Conservation (phyloP, 30 jellyfish, hydroid and myxozoan species). For the Hydractinia echinata region DNA sequence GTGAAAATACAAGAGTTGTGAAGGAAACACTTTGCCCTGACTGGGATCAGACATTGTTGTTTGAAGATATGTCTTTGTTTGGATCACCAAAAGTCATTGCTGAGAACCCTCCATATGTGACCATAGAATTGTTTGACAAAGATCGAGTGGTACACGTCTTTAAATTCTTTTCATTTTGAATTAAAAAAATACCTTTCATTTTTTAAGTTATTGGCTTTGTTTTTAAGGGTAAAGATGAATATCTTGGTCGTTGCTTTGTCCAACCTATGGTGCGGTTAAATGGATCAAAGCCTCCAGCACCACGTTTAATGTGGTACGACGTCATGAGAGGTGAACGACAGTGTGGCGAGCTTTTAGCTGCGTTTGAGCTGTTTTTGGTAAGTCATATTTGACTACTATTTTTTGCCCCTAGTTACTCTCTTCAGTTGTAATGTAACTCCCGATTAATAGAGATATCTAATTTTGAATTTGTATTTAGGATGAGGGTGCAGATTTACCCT, state of each 20-base stretch:
- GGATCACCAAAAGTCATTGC: constrained; percentile 70
- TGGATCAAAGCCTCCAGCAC: constrained; percentile 94
- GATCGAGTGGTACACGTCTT: constrained; percentile 72
- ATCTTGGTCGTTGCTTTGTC: constrained; percentile 74
- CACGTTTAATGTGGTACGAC: constrained; percentile 81
- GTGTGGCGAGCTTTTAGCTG: constrained; percentile 89
- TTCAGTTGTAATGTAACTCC: background rate
- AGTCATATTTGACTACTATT: constrained; percentile 7
- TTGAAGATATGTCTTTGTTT: constrained; percentile 74
- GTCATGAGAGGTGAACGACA: constrained; percentile 73
- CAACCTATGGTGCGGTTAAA: constrained; percentile 76
- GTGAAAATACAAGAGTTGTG: constrained; percentile 65
- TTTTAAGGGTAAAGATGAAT: constrained; percentile 92
- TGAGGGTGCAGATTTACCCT: constrained; percentile 96
- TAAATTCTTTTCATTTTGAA: background rate
- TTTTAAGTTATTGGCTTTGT: too few relatives aligned
- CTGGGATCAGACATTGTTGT: constrained; percentile 89
- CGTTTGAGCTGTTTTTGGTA: constrained; percentile 90
- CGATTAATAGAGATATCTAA: background rate
- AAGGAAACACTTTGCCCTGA: constrained; percentile 94
- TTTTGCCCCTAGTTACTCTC: background rate
- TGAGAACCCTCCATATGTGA: constrained; percentile 76
- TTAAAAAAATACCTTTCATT: background rate
- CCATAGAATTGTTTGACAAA: constrained; percentile 78
- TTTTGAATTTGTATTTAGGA: constrained; percentile 47